These are phyloP conservation scores for Diorhabda elongata DNA, from an alignment of 1,140 invertebrate species.

Conservation along the genomic window DNA sequence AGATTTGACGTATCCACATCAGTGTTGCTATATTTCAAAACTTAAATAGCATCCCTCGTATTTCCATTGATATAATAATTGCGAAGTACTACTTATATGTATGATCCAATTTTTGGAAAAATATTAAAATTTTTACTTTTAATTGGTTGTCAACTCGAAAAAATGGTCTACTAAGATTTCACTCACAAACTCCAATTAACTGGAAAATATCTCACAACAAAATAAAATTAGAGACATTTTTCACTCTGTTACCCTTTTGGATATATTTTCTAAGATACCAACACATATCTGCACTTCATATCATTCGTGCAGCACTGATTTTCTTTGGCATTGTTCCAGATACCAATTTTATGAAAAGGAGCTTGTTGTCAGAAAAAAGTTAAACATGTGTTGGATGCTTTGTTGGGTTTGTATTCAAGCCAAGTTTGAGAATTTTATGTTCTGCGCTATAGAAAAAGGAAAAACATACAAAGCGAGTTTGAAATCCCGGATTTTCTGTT, in stretches of 20 bases:
- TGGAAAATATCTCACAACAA: too few relatives aligned
- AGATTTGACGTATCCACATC: too few relatives aligned
- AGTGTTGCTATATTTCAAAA: too few relatives aligned
- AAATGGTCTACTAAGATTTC: too few relatives aligned
- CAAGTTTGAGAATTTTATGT: slow-evolving; percentile 1
- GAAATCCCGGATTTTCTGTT: too few relatives aligned
- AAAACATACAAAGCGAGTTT: neutral
- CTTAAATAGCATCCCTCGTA: too few relatives aligned
- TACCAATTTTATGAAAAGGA: slow-evolving; percentile 1
- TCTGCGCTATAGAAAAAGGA: neutral
- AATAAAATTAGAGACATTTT: neutral
- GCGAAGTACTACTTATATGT: too few relatives aligned
- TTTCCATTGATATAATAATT: too few relatives aligned
- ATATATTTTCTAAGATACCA: neutral
- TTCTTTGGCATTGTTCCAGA: neutral
- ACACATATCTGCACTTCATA: neutral
- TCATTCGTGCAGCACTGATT: slow-evolving; percentile 1
- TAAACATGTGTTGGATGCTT: neutral
- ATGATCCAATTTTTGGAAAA: too few relatives aligned
- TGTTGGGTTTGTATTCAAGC: slow-evolving; percentile 2
- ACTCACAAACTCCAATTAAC: too few relatives aligned
- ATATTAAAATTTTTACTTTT: too few relatives aligned
- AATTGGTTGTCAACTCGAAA: too few relatives aligned
- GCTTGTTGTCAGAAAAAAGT: neutral
- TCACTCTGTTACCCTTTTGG: neutral